Evolutionary conservation across 2,797 vertebrate genomes (phyloP), one percentile per base, ranked within the genome.

Genomic region (Rhynchotus rufescens): DNA sequence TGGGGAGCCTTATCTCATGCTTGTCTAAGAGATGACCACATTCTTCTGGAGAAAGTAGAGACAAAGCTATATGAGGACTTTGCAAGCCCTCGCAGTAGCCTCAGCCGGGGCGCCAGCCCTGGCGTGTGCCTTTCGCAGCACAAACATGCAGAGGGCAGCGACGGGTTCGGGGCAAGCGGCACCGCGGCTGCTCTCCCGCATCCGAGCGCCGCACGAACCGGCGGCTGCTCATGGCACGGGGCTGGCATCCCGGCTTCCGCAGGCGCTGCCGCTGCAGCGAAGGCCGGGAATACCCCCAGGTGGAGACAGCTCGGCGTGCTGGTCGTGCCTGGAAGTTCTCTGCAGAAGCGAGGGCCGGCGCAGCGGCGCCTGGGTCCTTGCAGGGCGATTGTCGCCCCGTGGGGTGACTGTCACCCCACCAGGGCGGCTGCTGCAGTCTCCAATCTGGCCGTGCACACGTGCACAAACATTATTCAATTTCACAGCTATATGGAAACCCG

Each of bases 391-490:
- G 36, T 36, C 36, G 9, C 36, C 36, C 36, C 36, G 36, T 36
- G 36, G 36, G 36, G 36, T 10, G 36, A 36, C 36, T 36, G 36
- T 36, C 9, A 10, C 36, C 36, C 9, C 36, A 10, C 23, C 21
- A 11, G 11, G 47, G 21, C 21, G 21, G 47, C 47, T 47, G 21
- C 23, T 49, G 14, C 21, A 71, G 40, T 44, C 77, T 91, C 71
- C 89, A 91, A 94, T 94, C 83, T 62, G 80, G 38, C 54, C 80
- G 45, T 56, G 80, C 28, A 36, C 47, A 69, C n/a, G 71, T 45
- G 78, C 23, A 56, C 23, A n/a, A 49, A 40, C 20, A 81, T 67
- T 76, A 77, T 69, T 95, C 89, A 52, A 91, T 88, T 88, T 91
- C 80, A 80, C 52, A 91, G 36, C 36, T 59, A 54, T 75, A 94